These are phyloP conservation scores for Tricholaema leucomelas DNA, from an alignment of 2,113 vertebrate species.

Conservation along the genomic window DNA sequence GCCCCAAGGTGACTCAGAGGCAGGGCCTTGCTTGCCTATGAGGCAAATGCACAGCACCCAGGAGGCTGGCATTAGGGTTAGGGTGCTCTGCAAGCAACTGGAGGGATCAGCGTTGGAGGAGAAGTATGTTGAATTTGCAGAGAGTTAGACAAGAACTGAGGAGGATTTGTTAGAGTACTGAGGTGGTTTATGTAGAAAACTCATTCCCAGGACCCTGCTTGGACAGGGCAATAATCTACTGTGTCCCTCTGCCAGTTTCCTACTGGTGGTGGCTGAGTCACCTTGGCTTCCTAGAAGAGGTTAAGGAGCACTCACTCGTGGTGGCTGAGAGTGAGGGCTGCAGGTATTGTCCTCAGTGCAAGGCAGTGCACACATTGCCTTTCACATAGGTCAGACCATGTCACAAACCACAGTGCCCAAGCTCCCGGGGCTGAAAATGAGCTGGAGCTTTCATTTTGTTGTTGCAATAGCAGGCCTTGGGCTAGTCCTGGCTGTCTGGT, in stretches of 20 bases:
- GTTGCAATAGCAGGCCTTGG: slow-evolving; percentile 9
- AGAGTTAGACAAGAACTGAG: neutral
- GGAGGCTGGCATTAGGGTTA: neutral
- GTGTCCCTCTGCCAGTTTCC: neutral
- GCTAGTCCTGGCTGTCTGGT: neutral
- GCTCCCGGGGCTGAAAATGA: neutral
- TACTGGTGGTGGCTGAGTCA: neutral
- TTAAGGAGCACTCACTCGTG: fast-evolving
- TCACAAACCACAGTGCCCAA: neutral
- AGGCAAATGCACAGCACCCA: neutral
- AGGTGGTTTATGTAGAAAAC: neutral
- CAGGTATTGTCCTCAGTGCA: neutral
- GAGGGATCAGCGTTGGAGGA: neutral
- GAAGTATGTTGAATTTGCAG: neutral
- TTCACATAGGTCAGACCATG: neutral
- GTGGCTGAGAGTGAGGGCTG: neutral
- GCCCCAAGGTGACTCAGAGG: neutral
- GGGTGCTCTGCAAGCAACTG: neutral
- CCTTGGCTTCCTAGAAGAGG: neutral
- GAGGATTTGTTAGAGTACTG: neutral
- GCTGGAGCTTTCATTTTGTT: slow-evolving; percentile 31
- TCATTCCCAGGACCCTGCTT: neutral
- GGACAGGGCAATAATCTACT: neutral
- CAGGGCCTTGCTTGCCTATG: neutral
- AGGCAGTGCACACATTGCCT: neutral